Base-by-base conservation (phyloP, 2,888 invertebrate genomes). In the Physocephala rufipes region DNA sequence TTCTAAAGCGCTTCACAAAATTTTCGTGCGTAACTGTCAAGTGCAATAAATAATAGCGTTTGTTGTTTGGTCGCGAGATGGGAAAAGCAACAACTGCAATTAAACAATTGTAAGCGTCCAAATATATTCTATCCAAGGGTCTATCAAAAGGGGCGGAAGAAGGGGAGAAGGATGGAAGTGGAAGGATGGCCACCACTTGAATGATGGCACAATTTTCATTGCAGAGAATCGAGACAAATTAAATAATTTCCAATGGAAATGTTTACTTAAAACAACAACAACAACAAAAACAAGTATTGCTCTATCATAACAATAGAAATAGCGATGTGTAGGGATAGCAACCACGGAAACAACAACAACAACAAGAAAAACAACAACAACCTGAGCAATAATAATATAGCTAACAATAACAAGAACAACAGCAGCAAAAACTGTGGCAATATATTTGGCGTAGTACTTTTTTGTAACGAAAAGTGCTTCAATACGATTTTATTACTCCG, bases 21-120 rank as follows among this genome's bases (percentile, higher is more conserved):
- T n/a, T n/a, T n/a, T 12, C 2, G 12, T 49, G 49, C 19, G n/a
- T 49, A 19, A 49, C 49, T 49, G 49, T 49, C 49, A 49, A 49
- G 16, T 19, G 49, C 49, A 49, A 49, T 49, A n/a, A 49, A 49
- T n/a, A 12, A 49, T 49, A n/a, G 49, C 49, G 36, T n/a, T 15
- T 19, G 3, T 49, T 19, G 5, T 7, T 2, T n/a, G 49, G 49
- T 19, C 15, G 49, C 36, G 36, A 4, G 36, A 36, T 36, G 36
- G 5, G 36, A 36, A 36, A 36, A 36, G 2, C 53, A 67, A 19
- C 21, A 65, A 21, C 49, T 45, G 71, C 49, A 24, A 66, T 28
- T 21, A 69, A 71, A 67, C 28, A 51, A 51, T 51, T 16, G 55
- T 24, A 64, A 49, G 15, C 47, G 9, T 47, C 9, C 47, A 47